Evolutionary conservation across 2,113 vertebrate species (phyloP), one percentile per base, ranked within the genome.

Genomic region (Hypomesus transpacificus): DNA sequence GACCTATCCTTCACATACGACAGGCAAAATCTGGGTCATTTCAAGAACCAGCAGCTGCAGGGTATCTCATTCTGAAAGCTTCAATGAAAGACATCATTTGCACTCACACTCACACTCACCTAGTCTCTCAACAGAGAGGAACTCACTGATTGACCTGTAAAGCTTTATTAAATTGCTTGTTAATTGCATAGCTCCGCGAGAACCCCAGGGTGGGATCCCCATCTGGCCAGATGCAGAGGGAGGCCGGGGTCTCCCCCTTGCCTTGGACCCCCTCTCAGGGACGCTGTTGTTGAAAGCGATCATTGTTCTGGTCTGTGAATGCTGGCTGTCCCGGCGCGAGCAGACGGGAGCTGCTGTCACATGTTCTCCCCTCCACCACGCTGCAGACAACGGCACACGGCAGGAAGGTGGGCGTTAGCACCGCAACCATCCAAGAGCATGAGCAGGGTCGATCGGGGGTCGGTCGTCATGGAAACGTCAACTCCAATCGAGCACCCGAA

Each of bases 351-450:
- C 39, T 34, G 16, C 20, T 16, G 16, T 31, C 62, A 1, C 21
- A 2, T 31, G 50, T 50, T 62, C 7, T 14, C 57, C n/a, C 17
- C 24, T 62, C 34, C 70, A 69, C 68, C 69, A 71, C 60, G 69
- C 51, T 64, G 21, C 51, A 58, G 59, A 71, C 50, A 11, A 20
- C 60, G 50, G 69, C 14, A 34, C 22, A 58, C 24, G n/a, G 75
- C 77, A 72, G 59, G 64, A 71, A 68, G 59, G 34, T 54, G 64
- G 5, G 65, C 75, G 74, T 70, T 73, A 64, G 51, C 31, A 34
- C 62, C 26, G 61, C 54, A 17, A 54, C 65, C 24, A 69, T 66
- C 60, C 58, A 56, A 72, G 67, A 70, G 62, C 28, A 64, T 39
- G 56, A 56, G 56, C 21, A 60, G 51, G 61, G 34, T 34, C 14